Base-by-base conservation (phyloP, 2,113 vertebrate genomes). In the Pandion haliaetus region DNA sequence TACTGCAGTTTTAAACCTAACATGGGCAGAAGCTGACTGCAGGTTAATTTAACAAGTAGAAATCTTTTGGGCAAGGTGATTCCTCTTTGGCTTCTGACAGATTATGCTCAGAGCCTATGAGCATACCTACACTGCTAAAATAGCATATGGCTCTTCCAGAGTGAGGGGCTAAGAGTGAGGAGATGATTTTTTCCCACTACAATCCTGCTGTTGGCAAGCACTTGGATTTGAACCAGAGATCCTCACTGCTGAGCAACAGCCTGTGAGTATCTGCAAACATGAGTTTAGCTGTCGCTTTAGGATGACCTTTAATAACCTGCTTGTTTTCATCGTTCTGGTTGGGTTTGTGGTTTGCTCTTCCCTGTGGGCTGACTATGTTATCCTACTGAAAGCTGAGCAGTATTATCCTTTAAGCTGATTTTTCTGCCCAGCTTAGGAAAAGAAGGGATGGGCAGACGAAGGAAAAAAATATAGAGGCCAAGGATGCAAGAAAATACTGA, bases 381-480 rank as follows among this genome's bases (percentile, higher is more conserved):
- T 96, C 91, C 96, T 79, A 82, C 90, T 88, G 92, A 96, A 97
- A 96, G 96, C 93, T 97, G 95, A 97, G 84, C 54, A 17, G 86
- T 90, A 93, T 97, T 96, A 97, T 97, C 97, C 92, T 86, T 97
- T 97, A 97, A 97, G 96, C 95, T 95, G 96, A 94, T 96, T 97
- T 96, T 94, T 91, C 88, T 93, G 81, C 78, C 40, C 78, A 90
- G 96, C 92, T 97, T 96, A 97, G 45, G 77, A 94, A 87, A 88
- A 82, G 70, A 95, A 88, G 45, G 86, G 67, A 96, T 2, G 21
- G 58, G 57, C 54, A 96, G 82, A 81, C 57, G 74, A 84, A 88
- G 25, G 7, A 40, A 94, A 93, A 71, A 88, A 84, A 9, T 1
- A 2, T 14, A 93, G 54, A 90, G 83, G 88, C 82, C 90, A 93